Base-by-base conservation (phyloP, 2,797 vertebrate genomes). In the Simalia tracyae region DNA sequence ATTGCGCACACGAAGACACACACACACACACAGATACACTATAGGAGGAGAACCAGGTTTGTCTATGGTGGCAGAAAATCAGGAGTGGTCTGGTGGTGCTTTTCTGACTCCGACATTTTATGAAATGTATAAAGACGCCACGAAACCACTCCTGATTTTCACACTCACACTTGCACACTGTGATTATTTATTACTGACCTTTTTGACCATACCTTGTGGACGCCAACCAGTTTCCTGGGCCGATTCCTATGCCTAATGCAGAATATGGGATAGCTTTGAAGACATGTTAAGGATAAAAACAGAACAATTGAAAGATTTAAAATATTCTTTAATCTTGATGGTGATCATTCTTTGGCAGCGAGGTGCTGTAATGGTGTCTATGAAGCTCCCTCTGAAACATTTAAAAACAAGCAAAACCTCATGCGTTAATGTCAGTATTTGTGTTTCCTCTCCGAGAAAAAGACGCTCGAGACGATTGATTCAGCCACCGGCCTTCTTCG, bases 1-100 rank as follows among this genome's bases (percentile, higher is more conserved):
- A n/a, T n/a, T n/a, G 10, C n/a, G 4, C 12, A 12, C 0, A 1
- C 26, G 2, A 1, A 0, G 0, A 4, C 64, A 14, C 5, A 1
- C 66, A 68, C 66, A n/a, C 64, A 66, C 10, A 12, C 28, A n/a
- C 11, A 36, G n/a, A 17, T 31, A 72, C 46, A 50, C 46, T 50
- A 50, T 50, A 15, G 15, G 59, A 60, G 15, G 15, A 17, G 15
- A 60, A 60, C 14, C 59, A 19, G 59, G 59, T 0, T 19, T 5
- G 15, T 17, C 59, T 17, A 60, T 4, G 59, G 59, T 60, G 59
- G 59, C 59, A 19, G 4, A 50, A 5, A 19, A 5, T 19, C 59
- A 5, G 59, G 12, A 59, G 57, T 15, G 57, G 15, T 5, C 17
- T 17, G 4, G 1, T 19, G 59, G 59, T 19, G 59, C 59, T 60